phyloP scores from a whole-genome alignment of 1,140 invertebrate genomes.

The Sesamia nonagrioides region DNA sequence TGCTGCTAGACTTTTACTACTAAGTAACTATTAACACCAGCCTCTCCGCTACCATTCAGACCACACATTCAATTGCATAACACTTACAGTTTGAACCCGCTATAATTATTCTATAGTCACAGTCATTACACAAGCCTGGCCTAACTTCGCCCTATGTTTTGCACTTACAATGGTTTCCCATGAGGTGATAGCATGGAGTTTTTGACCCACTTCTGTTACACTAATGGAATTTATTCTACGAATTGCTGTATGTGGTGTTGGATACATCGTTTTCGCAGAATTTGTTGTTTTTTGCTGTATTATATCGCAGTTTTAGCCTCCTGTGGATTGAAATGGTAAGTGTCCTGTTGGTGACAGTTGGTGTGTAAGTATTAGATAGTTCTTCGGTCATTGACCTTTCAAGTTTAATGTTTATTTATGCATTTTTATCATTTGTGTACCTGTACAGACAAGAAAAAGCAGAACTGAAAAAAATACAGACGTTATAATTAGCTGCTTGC shows the following conservation, averaged over 20 bases:
- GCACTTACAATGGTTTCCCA: slow-evolving; percentile 10
- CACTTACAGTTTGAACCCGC: slow-evolving; percentile 58
- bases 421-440: no score
- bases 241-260: neutral
- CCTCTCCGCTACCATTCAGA: slow-evolving; percentile 47
- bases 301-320: neutral
- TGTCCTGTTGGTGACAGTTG: no score
- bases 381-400: no score
- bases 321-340: no score
- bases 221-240: slow-evolving; percentile 21
- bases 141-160: slow-evolving; percentile 32
- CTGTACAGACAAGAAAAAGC: no score
- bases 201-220: slow-evolving; percentile 32
- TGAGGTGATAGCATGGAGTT: slow-evolving; percentile 34
- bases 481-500: no score
- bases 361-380: no score
- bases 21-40: neutral
- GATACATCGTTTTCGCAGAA: neutral
- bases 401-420: no score
- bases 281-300: neutral
- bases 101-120: slow-evolving; percentile 69
- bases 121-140: slow-evolving; percentile 33
- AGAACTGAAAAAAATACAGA: no score
- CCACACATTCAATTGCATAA: slow-evolving; percentile 64
- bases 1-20: neutral